Percentiles rank a stretch among this genome's conserved stretches.
Conservation (phyloP, 2,797 vertebrate species). For the Sitta carolinensis region DNA sequence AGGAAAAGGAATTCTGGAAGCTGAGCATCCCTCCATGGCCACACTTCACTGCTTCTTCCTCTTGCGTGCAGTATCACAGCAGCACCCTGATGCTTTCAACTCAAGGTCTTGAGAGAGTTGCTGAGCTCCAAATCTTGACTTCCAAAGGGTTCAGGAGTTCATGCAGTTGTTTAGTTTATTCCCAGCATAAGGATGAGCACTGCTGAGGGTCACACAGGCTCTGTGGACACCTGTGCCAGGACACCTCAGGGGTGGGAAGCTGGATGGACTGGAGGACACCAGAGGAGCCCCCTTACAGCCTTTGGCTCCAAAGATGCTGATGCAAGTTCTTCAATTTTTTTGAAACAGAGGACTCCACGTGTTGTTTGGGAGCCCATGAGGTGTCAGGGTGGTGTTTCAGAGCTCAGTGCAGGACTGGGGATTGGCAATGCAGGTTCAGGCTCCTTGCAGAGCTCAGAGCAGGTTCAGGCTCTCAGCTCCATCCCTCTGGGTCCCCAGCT, state of each 20-base stretch:
- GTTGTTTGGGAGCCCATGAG: not conserved
- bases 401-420: too few relatives aligned
- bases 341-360: not conserved
- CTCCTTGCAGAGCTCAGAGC: not conserved
- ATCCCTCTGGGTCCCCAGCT: not conserved
- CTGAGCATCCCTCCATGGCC: not conserved
- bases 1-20: not conserved
- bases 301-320: not conserved
- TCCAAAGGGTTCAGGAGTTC: not conserved
- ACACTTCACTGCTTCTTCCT: not conserved
- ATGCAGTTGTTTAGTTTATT: not conserved
- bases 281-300: not conserved
- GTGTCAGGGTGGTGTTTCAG: not conserved
- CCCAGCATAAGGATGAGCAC: rapidly evolving
- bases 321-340: not conserved
- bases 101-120: not conserved
- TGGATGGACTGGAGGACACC: not conserved
- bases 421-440: not conserved
- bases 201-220: rapidly evolving
- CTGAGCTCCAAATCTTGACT: not conserved
- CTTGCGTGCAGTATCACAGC: rapidly evolving
- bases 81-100: not conserved
- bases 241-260: too few relatives aligned
- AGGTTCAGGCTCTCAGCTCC: not conserved
- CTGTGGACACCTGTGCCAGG: not conserved